Percentiles rank a stretch among this genome's conserved stretches.
phyloP scores from a whole-genome alignment of 2,888 invertebrate species.

The Ophion costatus region DNA sequence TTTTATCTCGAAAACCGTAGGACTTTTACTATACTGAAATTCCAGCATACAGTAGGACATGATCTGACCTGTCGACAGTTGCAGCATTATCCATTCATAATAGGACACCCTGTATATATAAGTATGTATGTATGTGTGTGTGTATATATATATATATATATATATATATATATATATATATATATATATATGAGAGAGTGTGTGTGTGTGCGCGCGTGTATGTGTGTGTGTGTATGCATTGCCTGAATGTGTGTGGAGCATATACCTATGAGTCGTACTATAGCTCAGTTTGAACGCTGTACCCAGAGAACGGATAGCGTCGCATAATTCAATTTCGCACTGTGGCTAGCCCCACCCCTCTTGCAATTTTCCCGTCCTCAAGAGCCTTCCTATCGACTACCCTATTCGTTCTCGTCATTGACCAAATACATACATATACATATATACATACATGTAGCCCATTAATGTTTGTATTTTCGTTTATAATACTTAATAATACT shows the following conservation, averaged over 20 bases:
- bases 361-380: conserved; percentile 20
- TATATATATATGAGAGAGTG: too few species aligned
- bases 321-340: conserved; percentile 72
- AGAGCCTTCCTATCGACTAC: conserved; percentile 38
- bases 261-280: conserved; percentile 44
- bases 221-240: conserved; percentile 15
- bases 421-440: conserved; percentile 39
- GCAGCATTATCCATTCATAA: too few species aligned
- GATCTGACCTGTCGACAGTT: too few species aligned
- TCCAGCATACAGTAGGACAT: too few species aligned
- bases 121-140: neutral
- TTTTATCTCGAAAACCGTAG: too few species aligned
- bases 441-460: neutral
- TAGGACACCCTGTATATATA: too few species aligned
- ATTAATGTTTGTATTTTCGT: too few species aligned
- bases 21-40: too few species aligned
- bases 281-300: conserved; percentile 57
- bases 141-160: conserved; percentile 4
- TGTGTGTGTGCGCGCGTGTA: too few species aligned
- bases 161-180: too few species aligned
- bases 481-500: too few species aligned
- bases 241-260: conserved; percentile 15
- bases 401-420: conserved; percentile 55
- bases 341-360: conserved; percentile 61
- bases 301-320: conserved; percentile 67